Conservation (phyloP, 2,888 invertebrate species). For the Acanthosepion lycidas region DNA sequence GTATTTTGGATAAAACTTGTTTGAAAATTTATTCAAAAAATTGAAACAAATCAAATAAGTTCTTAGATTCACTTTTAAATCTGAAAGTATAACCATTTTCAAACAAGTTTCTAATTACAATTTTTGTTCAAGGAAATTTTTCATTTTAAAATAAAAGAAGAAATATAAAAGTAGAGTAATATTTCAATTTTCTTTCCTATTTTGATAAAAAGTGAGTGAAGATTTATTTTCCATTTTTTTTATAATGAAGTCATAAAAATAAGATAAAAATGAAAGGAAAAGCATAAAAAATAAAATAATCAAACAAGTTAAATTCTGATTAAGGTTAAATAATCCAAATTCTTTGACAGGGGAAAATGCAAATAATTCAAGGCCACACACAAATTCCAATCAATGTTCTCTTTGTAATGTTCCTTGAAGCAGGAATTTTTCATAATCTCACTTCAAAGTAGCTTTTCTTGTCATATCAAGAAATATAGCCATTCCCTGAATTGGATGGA, state of each 20-base stretch:
- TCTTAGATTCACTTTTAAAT: not conserved
- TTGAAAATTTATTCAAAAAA: not conserved
- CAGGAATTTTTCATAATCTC: not conserved
- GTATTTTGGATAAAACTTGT: not conserved
- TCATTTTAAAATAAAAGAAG: not conserved
- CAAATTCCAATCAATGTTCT: not conserved
- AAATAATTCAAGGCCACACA: not conserved
- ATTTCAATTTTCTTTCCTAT: not conserved
- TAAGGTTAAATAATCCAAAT: constrained; percentile 14
- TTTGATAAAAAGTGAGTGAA: not conserved
- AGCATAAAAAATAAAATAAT: not conserved
- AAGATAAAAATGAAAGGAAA: too few relatives aligned
- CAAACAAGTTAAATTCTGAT: too few relatives aligned
- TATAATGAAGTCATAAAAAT: too few relatives aligned
- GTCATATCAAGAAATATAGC: not conserved
- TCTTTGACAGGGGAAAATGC: not conserved
- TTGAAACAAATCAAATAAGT: not conserved
- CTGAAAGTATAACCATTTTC: not conserved
- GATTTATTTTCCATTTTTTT: not conserved
- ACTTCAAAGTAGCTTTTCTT: not conserved
- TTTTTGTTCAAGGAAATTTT: constrained; percentile 3
- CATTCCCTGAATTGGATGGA: not conserved
- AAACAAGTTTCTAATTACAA: not conserved
- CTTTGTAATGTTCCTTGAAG: not conserved
- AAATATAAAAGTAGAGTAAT: not conserved